A percentile compares a stretch with the other conserved stretches of the same genome.
phyloP scores from a whole-genome alignment of 2,797 vertebrate species.

The Peromyscus nudipes region DNA sequence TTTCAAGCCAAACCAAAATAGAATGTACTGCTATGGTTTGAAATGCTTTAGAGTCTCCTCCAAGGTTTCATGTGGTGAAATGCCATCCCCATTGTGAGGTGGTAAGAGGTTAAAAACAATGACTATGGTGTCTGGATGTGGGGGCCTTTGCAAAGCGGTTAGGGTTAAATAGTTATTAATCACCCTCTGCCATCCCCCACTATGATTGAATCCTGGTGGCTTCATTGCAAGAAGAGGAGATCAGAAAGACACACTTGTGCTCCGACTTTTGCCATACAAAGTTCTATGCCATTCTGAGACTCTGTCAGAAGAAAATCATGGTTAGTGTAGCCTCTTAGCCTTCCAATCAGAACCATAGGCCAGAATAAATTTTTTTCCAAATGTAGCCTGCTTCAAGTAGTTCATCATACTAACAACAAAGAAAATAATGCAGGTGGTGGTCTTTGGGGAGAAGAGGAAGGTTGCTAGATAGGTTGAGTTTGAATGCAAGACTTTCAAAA shows the following conservation, averaged over 20 bases:
- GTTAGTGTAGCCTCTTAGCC: not conserved
- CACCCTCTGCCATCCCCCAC: not conserved
- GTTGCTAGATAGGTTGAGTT: not conserved
- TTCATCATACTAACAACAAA: not conserved
- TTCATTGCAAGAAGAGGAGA: not conserved
- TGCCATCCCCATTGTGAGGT: not conserved
- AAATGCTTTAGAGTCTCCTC: not conserved
- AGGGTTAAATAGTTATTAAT: not conserved
- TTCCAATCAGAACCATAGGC: not conserved
- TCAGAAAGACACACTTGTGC: not conserved
- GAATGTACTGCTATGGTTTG: not conserved
- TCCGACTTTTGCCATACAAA: not conserved
- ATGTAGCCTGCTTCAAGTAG: not conserved
- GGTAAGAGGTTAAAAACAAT: not conserved
- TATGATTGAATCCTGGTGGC: not conserved
- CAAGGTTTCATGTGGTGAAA: not conserved
- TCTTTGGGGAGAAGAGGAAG: not conserved
- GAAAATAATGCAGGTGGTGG: not conserved
- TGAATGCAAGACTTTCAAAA: conserved; percentile 27
- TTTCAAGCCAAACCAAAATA: not conserved
- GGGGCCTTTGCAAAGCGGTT: not conserved
- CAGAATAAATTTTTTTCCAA: not conserved
- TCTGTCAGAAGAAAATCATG: not conserved
- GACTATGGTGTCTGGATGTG: not conserved
- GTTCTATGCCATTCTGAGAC: not conserved